Evolutionary conservation across 2,797 vertebrate genomes (phyloP).

Genomic region (Thaleichthys pacificus): DNA sequence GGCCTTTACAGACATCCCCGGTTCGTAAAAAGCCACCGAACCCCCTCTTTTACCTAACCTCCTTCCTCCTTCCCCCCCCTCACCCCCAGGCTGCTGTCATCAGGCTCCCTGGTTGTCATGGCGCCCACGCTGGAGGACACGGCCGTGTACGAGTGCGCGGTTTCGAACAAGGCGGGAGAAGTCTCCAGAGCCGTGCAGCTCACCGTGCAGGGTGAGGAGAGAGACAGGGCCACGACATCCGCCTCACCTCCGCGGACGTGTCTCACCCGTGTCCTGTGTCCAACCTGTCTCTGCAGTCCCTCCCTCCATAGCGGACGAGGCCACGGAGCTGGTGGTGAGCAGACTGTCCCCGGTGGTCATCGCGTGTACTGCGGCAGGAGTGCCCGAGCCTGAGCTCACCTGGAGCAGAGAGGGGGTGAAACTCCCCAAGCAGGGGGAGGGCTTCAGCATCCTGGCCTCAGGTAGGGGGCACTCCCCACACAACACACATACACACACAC

Average conservation of each 20-base stretch:
- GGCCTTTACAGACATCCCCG: background rate
- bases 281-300: conserved; percentile 76
- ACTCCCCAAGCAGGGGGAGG: conserved; percentile 75
- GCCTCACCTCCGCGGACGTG: too few relatives aligned
- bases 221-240: background rate
- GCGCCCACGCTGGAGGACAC: conserved; percentile 93
- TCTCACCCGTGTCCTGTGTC: background rate
- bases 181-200: conserved; percentile 82
- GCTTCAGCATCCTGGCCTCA: conserved; percentile 85
- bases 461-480: conserved; percentile 64
- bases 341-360: conserved; percentile 84
- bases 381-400: conserved; percentile 83
- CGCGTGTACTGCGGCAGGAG: conserved; percentile 86
- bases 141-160: conserved; percentile 85
- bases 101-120: conserved; percentile 91
- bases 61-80: background rate
- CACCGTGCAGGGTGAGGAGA: conserved; percentile 85
- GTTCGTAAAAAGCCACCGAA: background rate
- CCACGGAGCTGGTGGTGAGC: conserved; percentile 84
- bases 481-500: too few relatives aligned
- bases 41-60: too few relatives aligned
- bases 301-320: conserved; percentile 91
- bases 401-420: conserved; percentile 92
- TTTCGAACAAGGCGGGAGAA: conserved; percentile 86
- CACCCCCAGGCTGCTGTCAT: conserved; percentile 84